Evolutionary conservation across 92 coral and sea anemone genomes (phyloP).

Genomic region (Zoanthus gigantus): DNA sequence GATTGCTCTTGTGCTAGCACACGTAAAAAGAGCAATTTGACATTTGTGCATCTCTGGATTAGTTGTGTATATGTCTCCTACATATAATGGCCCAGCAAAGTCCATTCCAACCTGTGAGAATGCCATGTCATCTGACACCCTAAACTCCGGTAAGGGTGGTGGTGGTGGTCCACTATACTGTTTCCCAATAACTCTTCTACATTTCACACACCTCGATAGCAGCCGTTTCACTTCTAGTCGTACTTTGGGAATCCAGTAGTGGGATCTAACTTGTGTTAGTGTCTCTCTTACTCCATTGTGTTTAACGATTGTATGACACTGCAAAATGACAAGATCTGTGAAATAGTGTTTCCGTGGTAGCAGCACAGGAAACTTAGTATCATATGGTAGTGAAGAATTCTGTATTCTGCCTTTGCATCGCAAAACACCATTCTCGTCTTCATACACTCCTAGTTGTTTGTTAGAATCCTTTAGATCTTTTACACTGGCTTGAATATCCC

Average conservation of each 20-base stretch:
- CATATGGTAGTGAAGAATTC: slow-evolving; percentile 42
- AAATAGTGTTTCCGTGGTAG: slow-evolving; percentile 47
- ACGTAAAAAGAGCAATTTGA: slow-evolving; percentile 6
- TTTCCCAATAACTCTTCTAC: slow-evolving; percentile 25
- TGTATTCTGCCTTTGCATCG: slow-evolving; percentile 32
- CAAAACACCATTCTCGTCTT: slow-evolving; percentile 3
- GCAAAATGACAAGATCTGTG: slow-evolving; percentile 31
- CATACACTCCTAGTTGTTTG: slow-evolving; percentile 24
- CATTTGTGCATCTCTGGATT: slow-evolving; percentile 30
- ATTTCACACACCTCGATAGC: slow-evolving; percentile 31
- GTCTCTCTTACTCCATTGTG: slow-evolving; percentile 41
- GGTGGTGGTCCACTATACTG: slow-evolving; percentile 35
- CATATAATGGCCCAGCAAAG: slow-evolving; percentile 19
- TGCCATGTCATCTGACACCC: slow-evolving; percentile 20
- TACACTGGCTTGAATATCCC: slow-evolving; percentile 30
- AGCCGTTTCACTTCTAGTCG: slow-evolving; percentile 33
- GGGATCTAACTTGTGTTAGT: slow-evolving; percentile 32
- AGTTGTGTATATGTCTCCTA: slow-evolving; percentile 9
- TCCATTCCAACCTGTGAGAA: slow-evolving; percentile 32
- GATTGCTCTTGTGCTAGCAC: slow-evolving; percentile 49
- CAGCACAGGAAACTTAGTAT: slow-evolving; percentile 35
- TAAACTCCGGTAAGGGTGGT: slow-evolving; percentile 25
- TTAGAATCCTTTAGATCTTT: slow-evolving; percentile 34
- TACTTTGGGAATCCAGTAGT: slow-evolving; percentile 33
- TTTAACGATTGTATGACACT: slow-evolving; percentile 32